phyloP scores from a whole-genome alignment of 1,140 invertebrate genomes.

The Tetragonula clypearis region DNA sequence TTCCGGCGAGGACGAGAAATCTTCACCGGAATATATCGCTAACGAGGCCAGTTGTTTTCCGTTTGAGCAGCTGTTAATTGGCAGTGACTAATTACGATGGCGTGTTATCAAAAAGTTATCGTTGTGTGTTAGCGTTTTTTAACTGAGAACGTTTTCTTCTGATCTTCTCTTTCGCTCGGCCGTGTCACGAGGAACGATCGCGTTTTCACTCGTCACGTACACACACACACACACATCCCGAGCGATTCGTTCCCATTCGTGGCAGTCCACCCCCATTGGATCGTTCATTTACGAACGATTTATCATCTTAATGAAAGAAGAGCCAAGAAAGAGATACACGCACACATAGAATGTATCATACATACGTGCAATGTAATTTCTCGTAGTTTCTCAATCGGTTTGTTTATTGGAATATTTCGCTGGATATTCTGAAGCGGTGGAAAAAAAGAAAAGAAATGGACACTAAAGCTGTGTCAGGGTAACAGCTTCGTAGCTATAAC shows the following conservation, averaged over 20 bases:
- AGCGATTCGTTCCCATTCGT: neutral
- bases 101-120: constrained; percentile 78
- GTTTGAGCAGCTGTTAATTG: constrained; percentile 82
- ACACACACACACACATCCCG: neutral
- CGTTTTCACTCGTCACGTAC: constrained; percentile 33
- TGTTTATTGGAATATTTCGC: neutral
- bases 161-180: constrained; percentile 43
- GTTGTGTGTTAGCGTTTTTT: constrained; percentile 57
- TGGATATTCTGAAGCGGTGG: neutral
- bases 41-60: constrained; percentile 79
- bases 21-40: constrained; percentile 65
- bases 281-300: neutral
- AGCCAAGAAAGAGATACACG: neutral
- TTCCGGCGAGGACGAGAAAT: constrained; percentile 52
- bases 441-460: neutral
- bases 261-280: neutral
- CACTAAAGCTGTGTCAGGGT: neutral
- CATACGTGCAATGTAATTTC: neutral
- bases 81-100: constrained; percentile 81
- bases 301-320: neutral
- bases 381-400: neutral
- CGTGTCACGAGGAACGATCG: constrained; percentile 47
- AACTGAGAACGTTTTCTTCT: constrained; percentile 54
- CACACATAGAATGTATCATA: too few species aligned
- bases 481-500: neutral